phyloP scores from a whole-genome alignment of 2,888 invertebrate genomes.

The Scelioninae gen. 2 region DNA sequence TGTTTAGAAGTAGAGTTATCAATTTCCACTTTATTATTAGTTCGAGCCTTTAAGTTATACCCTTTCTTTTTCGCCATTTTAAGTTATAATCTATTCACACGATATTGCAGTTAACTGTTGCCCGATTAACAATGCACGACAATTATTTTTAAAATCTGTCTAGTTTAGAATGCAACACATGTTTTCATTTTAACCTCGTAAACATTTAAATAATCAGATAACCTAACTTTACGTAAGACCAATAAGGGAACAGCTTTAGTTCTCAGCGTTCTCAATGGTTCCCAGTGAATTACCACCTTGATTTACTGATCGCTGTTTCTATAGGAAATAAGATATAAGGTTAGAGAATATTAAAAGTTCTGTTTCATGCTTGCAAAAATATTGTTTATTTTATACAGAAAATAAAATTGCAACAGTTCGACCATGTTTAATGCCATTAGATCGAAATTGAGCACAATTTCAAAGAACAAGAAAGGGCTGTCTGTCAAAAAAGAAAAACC shows the following conservation, averaged over 20 bases:
- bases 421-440: slow-evolving; percentile 1
- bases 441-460: neutral
- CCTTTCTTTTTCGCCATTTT: slow-evolving; percentile 84
- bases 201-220: too few species aligned
- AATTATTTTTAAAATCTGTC: too few species aligned
- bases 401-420: neutral
- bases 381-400: neutral
- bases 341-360: neutral
- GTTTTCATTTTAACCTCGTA: too few species aligned
- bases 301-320: too few species aligned
- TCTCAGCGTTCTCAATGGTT: too few species aligned
- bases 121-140: too few species aligned
- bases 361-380: neutral
- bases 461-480: neutral
- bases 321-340: neutral
- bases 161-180: too few species aligned
- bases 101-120: too few species aligned
- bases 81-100: slow-evolving; percentile 16
- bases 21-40: slow-evolving; percentile 82
- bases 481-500: slow-evolving; percentile 1
- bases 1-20: slow-evolving; percentile 83
- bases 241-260: too few species aligned
- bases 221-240: too few species aligned
- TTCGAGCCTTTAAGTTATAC: slow-evolving; percentile 86
- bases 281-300: neutral